These are phyloP conservation scores for Caenorhabditis virilis DNA, from an alignment of 2,888 invertebrate species.

Conservation along the genomic window DNA sequence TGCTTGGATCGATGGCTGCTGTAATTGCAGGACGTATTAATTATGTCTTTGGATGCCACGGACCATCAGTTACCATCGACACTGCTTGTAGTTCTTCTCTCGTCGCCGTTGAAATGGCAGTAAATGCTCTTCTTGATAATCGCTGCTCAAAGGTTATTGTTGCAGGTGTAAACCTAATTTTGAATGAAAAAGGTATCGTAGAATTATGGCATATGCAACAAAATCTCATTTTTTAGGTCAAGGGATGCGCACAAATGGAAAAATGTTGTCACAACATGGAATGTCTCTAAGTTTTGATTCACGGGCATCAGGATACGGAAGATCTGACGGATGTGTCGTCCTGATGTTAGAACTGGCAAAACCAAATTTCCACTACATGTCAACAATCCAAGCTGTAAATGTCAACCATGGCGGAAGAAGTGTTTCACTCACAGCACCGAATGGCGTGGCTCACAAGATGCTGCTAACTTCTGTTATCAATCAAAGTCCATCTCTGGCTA, in stretches of 20 bases:
- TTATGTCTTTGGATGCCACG: conserved; percentile 52
- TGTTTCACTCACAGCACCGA: conserved; percentile 67
- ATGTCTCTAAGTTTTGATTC: conserved; percentile 68
- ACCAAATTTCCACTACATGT: conserved; percentile 36
- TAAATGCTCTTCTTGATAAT: conserved; percentile 79
- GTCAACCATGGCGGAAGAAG: conserved; percentile 68
- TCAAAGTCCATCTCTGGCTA: conserved; percentile 16
- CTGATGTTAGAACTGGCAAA: conserved; percentile 63
- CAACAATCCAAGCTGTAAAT: conserved; percentile 49
- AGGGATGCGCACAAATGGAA: conserved; percentile 60
- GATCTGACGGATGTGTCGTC: conserved; percentile 69
- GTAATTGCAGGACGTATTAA: conserved; percentile 61
- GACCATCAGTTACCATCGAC: conserved; percentile 88
- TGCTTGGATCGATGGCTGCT: conserved; percentile 55
- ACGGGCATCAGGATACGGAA: conserved; percentile 69
- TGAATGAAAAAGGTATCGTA: conserved; percentile 49
- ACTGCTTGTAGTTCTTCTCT: conserved; percentile 95
- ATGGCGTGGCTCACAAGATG: conserved; percentile 59
- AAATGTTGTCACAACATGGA: conserved; percentile 67
- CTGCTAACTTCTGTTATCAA: conserved; percentile 42
- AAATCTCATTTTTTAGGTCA: conserved; percentile 25
- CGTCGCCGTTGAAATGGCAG: conserved; percentile 81
- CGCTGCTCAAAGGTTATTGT: conserved; percentile 91
- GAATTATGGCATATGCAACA: neutral
- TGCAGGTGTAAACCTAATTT: conserved; percentile 78